phyloP scores from a whole-genome alignment of 2,113 vertebrate genomes.

The Toxotes jaculatrix region DNA sequence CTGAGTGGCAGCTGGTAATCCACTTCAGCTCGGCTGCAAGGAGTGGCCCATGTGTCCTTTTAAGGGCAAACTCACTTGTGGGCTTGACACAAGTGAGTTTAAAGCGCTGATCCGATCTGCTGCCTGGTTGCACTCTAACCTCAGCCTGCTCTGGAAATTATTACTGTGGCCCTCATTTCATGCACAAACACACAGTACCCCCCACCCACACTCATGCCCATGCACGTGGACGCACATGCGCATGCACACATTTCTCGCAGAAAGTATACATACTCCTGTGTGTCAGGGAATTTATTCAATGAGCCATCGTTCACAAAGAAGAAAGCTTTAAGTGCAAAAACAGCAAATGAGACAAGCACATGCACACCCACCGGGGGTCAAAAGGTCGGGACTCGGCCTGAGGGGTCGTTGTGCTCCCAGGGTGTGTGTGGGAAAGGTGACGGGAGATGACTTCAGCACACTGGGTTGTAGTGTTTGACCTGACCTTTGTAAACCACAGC shows the following conservation, averaged over 20 bases:
- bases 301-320: constrained; percentile 10
- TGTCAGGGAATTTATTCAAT: constrained; percentile 2
- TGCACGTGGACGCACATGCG: constrained; percentile 5
- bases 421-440: neutral
- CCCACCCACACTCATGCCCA: neutral
- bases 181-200: constrained; percentile 32
- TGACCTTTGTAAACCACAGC: constrained; percentile 27
- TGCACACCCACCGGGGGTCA: constrained; percentile 44
- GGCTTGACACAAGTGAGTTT: constrained; percentile 58
- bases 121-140: constrained; percentile 71
- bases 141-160: constrained; percentile 66
- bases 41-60: constrained; percentile 70
- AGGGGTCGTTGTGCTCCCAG: constrained; percentile 50
- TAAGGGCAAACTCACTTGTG: constrained; percentile 75
- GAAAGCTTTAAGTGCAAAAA: constrained; percentile 20
- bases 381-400: constrained; percentile 50
- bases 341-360: neutral
- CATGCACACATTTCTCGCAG: constrained; percentile 13
- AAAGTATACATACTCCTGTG: constrained; percentile 21
- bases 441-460: constrained; percentile 15
- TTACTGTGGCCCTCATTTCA: constrained; percentile 58
- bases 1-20: constrained; percentile 56
- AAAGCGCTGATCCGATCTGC: constrained; percentile 71
- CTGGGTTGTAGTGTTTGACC: constrained; percentile 20
- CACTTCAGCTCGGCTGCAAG: constrained; percentile 49